Evolutionary conservation across 2,888 invertebrate genomes (phyloP).

Genomic region (Epinotia nisella): DNA sequence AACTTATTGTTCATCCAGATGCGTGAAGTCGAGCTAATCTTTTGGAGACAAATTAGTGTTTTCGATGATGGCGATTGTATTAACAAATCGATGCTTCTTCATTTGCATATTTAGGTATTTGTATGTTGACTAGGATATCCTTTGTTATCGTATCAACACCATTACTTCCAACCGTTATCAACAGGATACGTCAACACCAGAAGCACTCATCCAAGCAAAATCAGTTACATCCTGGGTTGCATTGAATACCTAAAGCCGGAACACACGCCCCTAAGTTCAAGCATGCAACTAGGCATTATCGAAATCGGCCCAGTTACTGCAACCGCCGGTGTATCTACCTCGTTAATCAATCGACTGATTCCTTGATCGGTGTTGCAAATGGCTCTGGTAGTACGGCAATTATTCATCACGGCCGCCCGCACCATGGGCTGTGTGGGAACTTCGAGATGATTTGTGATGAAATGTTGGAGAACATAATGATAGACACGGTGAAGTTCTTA

Average conservation of each 20-base stretch:
- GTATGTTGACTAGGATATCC: background rate
- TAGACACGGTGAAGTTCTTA: background rate
- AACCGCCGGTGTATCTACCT: constrained; percentile 56
- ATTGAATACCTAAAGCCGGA: constrained; percentile 25
- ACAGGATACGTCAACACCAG: constrained; percentile 31
- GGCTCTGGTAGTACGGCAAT: constrained; percentile 51
- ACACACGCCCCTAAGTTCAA: constrained; percentile 50
- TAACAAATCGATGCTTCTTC: too few species aligned
- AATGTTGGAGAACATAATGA: constrained; percentile 29
- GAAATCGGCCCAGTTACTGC: constrained; percentile 65
- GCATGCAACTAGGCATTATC: constrained; percentile 57
- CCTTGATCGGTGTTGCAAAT: constrained; percentile 65
- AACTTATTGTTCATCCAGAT: too few species aligned
- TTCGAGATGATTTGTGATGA: constrained; percentile 54
- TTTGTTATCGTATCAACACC: background rate
- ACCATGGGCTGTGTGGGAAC: constrained; percentile 68
- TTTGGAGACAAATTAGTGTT: background rate
- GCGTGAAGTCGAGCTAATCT: background rate
- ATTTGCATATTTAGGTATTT: too few species aligned
- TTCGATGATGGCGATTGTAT: too few species aligned
- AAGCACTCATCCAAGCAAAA: constrained; percentile 29
- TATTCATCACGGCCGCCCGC: constrained; percentile 56
- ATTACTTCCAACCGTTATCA: background rate
- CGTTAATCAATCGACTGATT: constrained; percentile 68
- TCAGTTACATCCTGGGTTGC: constrained; percentile 35